These are phyloP conservation scores for Adelges cooleyi DNA, from an alignment of 1,140 invertebrate species.

Conservation along the genomic window DNA sequence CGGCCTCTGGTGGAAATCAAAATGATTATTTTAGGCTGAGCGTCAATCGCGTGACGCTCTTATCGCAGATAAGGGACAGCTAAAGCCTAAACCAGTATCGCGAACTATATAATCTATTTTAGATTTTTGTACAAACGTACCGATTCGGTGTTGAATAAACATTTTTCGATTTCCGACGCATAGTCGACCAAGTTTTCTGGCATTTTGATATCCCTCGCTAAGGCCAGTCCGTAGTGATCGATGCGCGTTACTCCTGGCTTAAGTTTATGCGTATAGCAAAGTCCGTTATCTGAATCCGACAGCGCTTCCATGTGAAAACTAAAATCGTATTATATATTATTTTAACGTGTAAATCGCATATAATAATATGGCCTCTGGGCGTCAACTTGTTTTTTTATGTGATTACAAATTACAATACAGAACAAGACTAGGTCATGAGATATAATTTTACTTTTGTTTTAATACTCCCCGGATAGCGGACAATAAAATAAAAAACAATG, in stretches of 20 bases:
- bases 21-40: no score
- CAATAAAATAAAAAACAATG: no score
- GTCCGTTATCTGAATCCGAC: neutral
- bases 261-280: constrained; percentile 42
- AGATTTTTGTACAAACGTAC: neutral
- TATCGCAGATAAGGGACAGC: no score
- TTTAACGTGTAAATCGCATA: neutral
- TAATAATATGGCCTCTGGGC: no score
- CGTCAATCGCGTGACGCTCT: no score
- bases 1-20: no score
- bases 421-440: constrained; percentile 33
- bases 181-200: constrained; percentile 31
- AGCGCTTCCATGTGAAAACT: constrained; percentile 41
- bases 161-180: constrained; percentile 19
- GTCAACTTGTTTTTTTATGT: no score
- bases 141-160: neutral
- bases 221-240: constrained; percentile 41
- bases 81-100: no score
- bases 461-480: neutral
- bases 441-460: neutral
- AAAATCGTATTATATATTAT: constrained; percentile 30
- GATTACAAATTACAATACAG: constrained; percentile 27
- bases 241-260: constrained; percentile 37
- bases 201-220: constrained; percentile 37
- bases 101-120: no score